phyloP scores from a whole-genome alignment of 2,888 invertebrate species.

The Cryptophagus acutangulus region DNA sequence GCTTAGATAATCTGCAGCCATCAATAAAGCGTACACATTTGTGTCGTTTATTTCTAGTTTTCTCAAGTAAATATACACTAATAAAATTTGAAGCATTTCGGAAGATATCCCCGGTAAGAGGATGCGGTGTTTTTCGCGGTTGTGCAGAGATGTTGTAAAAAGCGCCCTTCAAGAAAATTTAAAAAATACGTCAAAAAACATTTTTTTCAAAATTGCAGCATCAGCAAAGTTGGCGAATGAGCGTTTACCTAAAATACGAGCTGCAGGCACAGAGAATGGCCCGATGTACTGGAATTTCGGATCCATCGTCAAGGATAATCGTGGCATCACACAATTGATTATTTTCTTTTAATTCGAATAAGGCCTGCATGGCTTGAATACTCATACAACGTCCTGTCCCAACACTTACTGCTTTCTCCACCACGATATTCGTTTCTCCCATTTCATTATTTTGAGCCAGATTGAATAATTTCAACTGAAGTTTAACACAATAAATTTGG shows the following conservation, averaged over 20 bases:
- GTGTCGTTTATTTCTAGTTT: conserved; percentile 68
- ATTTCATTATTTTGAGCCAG: conserved; percentile 39
- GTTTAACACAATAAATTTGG: too few species aligned
- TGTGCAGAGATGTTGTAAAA: conserved; percentile 75
- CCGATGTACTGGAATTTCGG: conserved; percentile 78
- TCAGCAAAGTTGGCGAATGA: neutral
- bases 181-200: neutral
- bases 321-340: conserved; percentile 85
- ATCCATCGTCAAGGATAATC: conserved; percentile 75
- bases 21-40: conserved; percentile 76
- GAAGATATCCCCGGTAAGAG: conserved; percentile 72
- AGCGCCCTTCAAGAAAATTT: conserved; percentile 61
- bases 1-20: conserved; percentile 84
- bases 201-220: conserved; percentile 1
- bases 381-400: conserved; percentile 66
- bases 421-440: conserved; percentile 36
- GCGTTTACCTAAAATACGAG: conserved; percentile 74
- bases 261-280: conserved; percentile 84
- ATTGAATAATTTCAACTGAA: conserved; percentile 23
- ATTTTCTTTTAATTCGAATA: conserved; percentile 76
- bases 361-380: conserved; percentile 76
- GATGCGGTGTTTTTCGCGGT: conserved; percentile 62
- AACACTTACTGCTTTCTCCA: conserved; percentile 39
- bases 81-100: conserved; percentile 69
- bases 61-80: conserved; percentile 82